Percentiles rank a stretch among this genome's conserved stretches.
These are phyloP conservation scores for Drosophila arawakana DNA, from an alignment of 1,140 invertebrate species.

Conservation along the genomic window DNA sequence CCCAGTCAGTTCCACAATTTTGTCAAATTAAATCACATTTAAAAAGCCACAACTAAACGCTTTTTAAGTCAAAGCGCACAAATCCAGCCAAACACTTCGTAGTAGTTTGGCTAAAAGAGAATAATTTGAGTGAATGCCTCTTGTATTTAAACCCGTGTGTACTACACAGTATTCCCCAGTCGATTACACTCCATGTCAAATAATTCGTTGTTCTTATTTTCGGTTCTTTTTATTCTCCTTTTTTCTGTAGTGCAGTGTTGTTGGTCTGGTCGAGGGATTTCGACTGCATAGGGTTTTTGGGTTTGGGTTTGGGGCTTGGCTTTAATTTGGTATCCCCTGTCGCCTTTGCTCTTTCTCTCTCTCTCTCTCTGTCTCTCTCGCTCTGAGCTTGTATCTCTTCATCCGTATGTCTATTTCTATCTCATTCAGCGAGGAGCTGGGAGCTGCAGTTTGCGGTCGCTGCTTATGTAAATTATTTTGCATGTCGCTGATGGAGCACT, in stretches of 20 bases:
- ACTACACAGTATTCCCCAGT: conserved; percentile 9
- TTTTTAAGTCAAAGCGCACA: neutral
- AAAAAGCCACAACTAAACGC: neutral
- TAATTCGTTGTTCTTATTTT: conserved; percentile 46
- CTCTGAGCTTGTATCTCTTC: neutral
- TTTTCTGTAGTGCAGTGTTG: conserved; percentile 62
- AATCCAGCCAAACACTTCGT: too few species aligned
- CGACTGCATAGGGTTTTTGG: conserved; percentile 71
- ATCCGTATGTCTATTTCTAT: conserved; percentile 31
- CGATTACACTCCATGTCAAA: neutral
- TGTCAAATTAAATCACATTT: too few species aligned
- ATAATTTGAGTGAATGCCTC: neutral
- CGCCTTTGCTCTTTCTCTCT: conserved; percentile 36
- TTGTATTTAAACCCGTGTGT: neutral
- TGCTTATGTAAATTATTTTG: conserved; percentile 82
- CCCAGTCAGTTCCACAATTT: too few species aligned
- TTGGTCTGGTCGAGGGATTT: conserved; percentile 71
- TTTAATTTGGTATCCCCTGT: conserved; percentile 69
- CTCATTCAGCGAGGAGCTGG: conserved; percentile 12
- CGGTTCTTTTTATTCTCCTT: conserved; percentile 59
- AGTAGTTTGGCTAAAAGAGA: too few species aligned
- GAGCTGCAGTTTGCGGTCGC: conserved; percentile 71
- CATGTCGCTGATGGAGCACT: conserved; percentile 50
- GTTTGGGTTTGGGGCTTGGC: conserved; percentile 55
- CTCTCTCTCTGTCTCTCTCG: conserved; percentile 3